Conservation (phyloP, 2,113 vertebrate species). For the Glaucidium brasilianum region DNA sequence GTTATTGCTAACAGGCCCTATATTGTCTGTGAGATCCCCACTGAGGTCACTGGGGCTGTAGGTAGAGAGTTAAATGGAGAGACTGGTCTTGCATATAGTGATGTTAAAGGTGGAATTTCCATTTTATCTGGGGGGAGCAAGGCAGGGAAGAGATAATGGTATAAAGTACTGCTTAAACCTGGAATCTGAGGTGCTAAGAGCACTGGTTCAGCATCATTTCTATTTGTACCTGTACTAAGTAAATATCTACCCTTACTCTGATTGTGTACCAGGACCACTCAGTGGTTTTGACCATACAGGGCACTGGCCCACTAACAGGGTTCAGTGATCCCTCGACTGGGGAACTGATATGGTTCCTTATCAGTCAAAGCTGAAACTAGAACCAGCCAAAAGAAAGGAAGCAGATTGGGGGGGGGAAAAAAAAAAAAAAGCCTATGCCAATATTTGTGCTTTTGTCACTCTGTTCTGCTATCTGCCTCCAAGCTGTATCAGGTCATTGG, state of each 20-base stretch:
- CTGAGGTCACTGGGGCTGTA: background rate
- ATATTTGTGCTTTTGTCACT: background rate
- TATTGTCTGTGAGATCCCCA: background rate
- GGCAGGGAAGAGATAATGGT: background rate
- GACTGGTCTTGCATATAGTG: background rate
- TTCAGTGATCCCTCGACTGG: background rate
- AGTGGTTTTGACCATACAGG: background rate
- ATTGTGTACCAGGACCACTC: background rate
- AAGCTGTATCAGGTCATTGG: background rate
- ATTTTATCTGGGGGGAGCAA: background rate
- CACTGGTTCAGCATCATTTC: background rate
- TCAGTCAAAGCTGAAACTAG: background rate
- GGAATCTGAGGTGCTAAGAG: background rate
- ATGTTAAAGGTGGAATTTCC: background rate
- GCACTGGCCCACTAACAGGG: background rate
- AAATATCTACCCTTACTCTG: background rate
- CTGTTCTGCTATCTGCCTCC: background rate
- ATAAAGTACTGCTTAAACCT: background rate
- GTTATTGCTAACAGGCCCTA: background rate
- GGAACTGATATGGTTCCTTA: background rate
- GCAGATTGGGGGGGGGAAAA: background rate
- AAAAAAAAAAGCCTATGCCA: no score
- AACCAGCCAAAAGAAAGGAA: background rate
- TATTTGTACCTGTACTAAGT: background rate
- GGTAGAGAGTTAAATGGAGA: background rate